phyloP scores from a whole-genome alignment of 2,888 invertebrate genomes.

The Tanypteryx hageni region DNA sequence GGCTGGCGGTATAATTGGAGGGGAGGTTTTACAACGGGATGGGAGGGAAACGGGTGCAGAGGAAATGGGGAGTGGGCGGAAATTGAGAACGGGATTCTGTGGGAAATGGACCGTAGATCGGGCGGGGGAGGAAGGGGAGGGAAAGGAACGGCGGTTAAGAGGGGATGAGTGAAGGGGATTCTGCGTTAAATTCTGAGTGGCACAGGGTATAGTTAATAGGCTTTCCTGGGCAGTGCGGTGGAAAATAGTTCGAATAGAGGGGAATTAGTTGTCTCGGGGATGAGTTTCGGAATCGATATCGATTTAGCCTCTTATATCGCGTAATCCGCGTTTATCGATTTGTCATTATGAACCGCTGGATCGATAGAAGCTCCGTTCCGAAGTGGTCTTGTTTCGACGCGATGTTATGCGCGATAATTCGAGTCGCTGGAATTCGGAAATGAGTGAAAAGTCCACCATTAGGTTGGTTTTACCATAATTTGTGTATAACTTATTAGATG shows the following conservation, averaged over 20 bases:
- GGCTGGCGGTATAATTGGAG: conserved; percentile 64
- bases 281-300: not conserved
- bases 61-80: conserved; percentile 48
- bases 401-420: too few relatives aligned
- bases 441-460: too few relatives aligned
- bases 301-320: not conserved
- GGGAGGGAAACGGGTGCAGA: not conserved
- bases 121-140: conserved; percentile 24
- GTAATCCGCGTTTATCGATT: not conserved
- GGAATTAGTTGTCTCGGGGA: not conserved
- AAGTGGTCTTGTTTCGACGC: too few relatives aligned
- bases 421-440: too few relatives aligned
- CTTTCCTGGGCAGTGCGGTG: conserved; percentile 53
- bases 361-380: not conserved
- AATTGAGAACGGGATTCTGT: conserved; percentile 48
- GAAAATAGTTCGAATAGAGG: conserved; percentile 30
- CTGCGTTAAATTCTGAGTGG: conserved; percentile 46
- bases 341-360: not conserved
- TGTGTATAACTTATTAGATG: too few relatives aligned
- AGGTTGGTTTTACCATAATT: too few relatives aligned
- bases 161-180: not conserved
- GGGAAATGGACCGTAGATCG: conserved; percentile 57
- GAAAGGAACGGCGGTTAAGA: conserved; percentile 6
- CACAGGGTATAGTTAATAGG: conserved; percentile 47
- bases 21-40: not conserved